Base-by-base conservation (phyloP, 2,797 vertebrate genomes). In the Cirrhinus mrigala region DNA sequence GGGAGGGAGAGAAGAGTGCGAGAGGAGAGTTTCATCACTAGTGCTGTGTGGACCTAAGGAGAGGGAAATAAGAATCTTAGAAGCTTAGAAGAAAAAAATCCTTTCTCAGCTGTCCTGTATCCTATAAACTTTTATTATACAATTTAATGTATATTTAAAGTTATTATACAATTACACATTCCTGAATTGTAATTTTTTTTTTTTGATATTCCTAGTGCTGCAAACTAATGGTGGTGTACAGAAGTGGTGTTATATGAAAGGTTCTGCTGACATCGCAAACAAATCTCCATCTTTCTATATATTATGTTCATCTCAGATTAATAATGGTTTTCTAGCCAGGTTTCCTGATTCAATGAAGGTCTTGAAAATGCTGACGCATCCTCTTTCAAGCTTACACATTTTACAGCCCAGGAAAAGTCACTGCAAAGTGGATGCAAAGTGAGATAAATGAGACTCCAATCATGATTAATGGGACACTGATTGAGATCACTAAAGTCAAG, bases 11-110 rank as follows among this genome's bases (percentile, higher is more conserved):
- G 93, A 40, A 81, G 91, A 76, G 91, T 94, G 96, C 73, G 92
- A 88, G 84, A 92, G 74, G 2, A 91, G 87, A 44, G 95, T 93
- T 69, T 98, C 96, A 91, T 97, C 96, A 46, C 91, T 96, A 89
- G 94, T 94, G 78, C 94, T 90, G 91, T 90, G 84, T 71, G 95
- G 93, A 94, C 96, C 97, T 98, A 93, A 52, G 79, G 68, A 88
- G 50, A 29, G 62, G 3, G 1, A 56, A 44, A 75, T 15, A 18
- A 20, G 29, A 64, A 50, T 14, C 69, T 62, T 15, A 27, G 22
- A 15, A 62, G 18, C 50, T 79, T 56, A 54, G 50, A 44, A 22
- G 12, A 52, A 40, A 44, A 44, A 44, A 14, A 71, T 78, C 22
- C 6, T 84, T 68, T 20, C 3, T 16, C 14, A 10, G 6, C 18